phyloP scores from a whole-genome alignment of 2,797 vertebrate genomes.

The Phataginus tetradactyla region DNA sequence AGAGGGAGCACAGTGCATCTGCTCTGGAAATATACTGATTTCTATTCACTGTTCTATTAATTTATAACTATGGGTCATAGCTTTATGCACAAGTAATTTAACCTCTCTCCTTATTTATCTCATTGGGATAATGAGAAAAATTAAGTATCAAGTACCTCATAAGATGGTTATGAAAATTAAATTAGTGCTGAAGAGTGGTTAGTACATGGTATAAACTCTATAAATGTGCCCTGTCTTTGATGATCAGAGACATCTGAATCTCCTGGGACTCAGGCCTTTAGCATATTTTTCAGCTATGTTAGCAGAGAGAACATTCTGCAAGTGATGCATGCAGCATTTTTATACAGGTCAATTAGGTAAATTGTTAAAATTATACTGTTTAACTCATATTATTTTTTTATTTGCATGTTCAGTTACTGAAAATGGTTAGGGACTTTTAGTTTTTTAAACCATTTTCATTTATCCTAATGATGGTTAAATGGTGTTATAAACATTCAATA shows the following conservation, averaged over 20 bases:
- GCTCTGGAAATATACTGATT: background rate
- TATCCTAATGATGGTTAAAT: background rate
- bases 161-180: background rate
- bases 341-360: background rate
- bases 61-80: background rate
- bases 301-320: background rate
- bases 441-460: background rate
- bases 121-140: background rate
- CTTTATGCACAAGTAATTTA: background rate
- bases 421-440: background rate
- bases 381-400: background rate
- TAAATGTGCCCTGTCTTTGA: background rate
- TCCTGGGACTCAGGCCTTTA: background rate
- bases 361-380: background rate
- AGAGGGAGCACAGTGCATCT: background rate
- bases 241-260: background rate
- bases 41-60: background rate
- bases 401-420: constrained; percentile 19
- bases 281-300: background rate
- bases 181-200: background rate
- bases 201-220: background rate
- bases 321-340: background rate
- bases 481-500: background rate
- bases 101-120: background rate
- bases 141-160: background rate